Evolutionary conservation across 2,797 vertebrate species (phyloP).

Genomic region (Rhinoraja longicauda): DNA sequence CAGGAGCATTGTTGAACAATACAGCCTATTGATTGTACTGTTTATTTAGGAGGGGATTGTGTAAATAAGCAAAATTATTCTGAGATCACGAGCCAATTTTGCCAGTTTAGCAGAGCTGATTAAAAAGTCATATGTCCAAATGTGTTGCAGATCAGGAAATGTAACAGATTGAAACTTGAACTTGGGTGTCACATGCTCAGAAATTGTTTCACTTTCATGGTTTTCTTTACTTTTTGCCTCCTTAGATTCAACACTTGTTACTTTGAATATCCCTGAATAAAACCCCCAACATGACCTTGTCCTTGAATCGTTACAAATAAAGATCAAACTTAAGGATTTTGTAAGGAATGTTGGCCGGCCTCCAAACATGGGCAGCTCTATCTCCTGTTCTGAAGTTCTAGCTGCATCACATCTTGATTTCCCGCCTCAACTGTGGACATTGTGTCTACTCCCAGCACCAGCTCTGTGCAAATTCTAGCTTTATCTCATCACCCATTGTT

Average conservation of each 20-base stretch:
- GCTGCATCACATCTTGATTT: neutral
- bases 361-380: neutral
- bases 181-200: neutral
- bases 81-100: neutral
- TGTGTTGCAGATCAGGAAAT: neutral
- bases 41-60: neutral
- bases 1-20: neutral
- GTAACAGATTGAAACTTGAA: neutral
- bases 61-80: neutral
- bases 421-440: neutral
- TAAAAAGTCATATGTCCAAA: neutral
- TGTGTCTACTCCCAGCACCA: neutral
- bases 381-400: neutral
- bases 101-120: neutral
- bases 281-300: neutral
- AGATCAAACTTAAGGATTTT: neutral
- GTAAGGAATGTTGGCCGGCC: neutral
- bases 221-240: neutral
- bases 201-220: slow-evolving; percentile 2
- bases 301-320: neutral
- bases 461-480: neutral
- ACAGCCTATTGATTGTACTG: neutral
- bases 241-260: neutral
- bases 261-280: slow-evolving; percentile 4
- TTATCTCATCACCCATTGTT: no score